phyloP scores from a whole-genome alignment of 2,113 vertebrate genomes.

The Cettia cetti region DNA sequence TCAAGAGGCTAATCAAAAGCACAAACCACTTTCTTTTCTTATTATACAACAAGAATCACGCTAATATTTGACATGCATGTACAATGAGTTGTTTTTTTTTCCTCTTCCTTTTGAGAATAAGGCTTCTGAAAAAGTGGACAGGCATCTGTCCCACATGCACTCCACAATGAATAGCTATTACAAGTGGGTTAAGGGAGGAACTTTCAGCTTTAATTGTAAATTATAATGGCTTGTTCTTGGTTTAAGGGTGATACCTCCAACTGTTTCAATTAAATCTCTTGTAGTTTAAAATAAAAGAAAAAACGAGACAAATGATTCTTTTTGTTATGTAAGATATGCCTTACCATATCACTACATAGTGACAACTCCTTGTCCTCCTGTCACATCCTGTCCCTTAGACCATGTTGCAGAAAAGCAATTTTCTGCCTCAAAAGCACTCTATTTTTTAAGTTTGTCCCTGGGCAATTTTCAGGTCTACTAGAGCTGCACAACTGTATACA shows the following conservation, averaged over 20 bases:
- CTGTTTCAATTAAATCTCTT: not conserved
- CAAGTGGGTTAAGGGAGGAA: not conserved
- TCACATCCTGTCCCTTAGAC: conserved; percentile 76
- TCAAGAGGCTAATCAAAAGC: conserved; percentile 73
- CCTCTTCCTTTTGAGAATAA: not conserved
- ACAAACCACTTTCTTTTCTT: conserved; percentile 63
- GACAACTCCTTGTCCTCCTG: conserved; percentile 76
- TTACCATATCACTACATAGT: conserved; percentile 61
- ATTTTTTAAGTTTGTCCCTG: conserved; percentile 80
- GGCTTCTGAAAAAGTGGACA: not conserved
- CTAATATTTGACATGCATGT: conserved; percentile 50
- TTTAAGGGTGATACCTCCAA: not conserved
- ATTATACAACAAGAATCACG: conserved; percentile 45
- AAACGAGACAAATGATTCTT: conserved; percentile 58
- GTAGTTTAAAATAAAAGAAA: conserved; percentile 48
- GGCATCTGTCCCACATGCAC: not conserved
- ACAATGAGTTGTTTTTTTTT: not conserved
- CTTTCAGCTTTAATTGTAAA: conserved; percentile 16
- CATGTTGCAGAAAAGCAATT: conserved; percentile 79
- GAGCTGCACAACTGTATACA: conserved; percentile 79
- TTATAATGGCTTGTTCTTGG: not conserved
- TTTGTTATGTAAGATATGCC: conserved; percentile 68
- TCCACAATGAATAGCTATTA: not conserved
- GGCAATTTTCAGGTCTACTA: conserved; percentile 83
- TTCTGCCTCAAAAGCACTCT: conserved; percentile 82